Base-by-base conservation (phyloP, 2,113 vertebrate genomes). In the Mohoua ochrocephala region DNA sequence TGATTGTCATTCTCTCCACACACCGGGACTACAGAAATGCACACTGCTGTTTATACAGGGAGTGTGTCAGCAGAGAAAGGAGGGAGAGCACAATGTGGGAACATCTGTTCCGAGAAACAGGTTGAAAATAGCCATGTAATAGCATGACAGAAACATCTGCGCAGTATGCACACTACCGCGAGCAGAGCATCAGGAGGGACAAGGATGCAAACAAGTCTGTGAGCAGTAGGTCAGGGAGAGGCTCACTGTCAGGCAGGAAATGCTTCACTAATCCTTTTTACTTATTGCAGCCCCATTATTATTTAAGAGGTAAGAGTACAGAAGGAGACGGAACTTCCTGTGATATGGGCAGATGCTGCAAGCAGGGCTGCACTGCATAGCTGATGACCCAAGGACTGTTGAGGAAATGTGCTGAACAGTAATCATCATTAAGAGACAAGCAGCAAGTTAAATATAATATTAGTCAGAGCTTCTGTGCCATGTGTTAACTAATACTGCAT, bases 81-180 rank as follows among this genome's bases (percentile, higher is more conserved):
- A 84, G 78, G 63, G 60, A 63, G 47, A 59, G 73, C 60, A 60
- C 78, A 89, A 69, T 37, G 10, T n/a, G 65, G 93, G 85, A 97
- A 97, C 96, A 98, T 97, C 97, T 97, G 97, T 87, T 98, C 84
- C 1, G 19, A 96, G 96, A 95, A 94, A 85, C 84, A 89, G 80
- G 93, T 96, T 96, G 95, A 97, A 96, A 95, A 96, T 82, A 96
- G 90, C 31, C 50, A 60, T 93, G 87, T 78, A 65, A 87, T 89
- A 84, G 88, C 81, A 94, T 10, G 30, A 91, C 79, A 93, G 94
- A 92, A 96, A 95, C 94, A 95, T 95, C 91, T 96, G 93, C 1
- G 6, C 61, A 31, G 14, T 60, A 56, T 21, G 69, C 80, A 86
- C 49, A 54, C 61, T 64, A 68, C 68, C 60, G 44, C 20, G 44